Conservation (phyloP, 2,113 vertebrate species). For the Cryptotis parvus region DNA sequence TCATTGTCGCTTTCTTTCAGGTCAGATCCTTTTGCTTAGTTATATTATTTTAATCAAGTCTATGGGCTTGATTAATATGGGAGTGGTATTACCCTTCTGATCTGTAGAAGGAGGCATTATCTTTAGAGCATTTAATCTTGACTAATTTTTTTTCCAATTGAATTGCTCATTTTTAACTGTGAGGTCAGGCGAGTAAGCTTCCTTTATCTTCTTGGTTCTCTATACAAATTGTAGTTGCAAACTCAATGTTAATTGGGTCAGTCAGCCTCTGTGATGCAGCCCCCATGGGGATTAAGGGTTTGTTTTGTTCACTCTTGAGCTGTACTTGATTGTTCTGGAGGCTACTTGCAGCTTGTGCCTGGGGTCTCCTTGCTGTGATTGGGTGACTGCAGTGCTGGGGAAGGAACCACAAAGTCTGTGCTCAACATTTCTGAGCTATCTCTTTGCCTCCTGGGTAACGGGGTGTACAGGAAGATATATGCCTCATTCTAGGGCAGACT, state of each 20-base stretch:
- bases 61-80: not conserved
- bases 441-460: not conserved
- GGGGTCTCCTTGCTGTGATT: too few relatives aligned
- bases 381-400: too few relatives aligned
- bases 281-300: not conserved
- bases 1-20: conserved; percentile 9
- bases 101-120: not conserved
- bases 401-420: too few relatives aligned
- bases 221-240: not conserved
- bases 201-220: conserved; percentile 4
- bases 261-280: not conserved
- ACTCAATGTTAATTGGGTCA: not conserved
- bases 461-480: not conserved
- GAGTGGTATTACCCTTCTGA: not conserved
- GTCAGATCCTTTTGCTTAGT: not conserved
- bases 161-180: not conserved
- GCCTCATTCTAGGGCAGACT: not conserved
- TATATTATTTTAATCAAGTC: conserved; percentile 21
- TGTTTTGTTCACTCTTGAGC: too few relatives aligned
- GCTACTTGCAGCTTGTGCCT: too few relatives aligned
- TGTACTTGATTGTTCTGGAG: too few relatives aligned
- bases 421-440: too few relatives aligned
- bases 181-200: not conserved
- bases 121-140: too few relatives aligned
- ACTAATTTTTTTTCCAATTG: not conserved